Percentiles rank a stretch among this genome's conserved stretches.
phyloP scores from a whole-genome alignment of 2,888 invertebrate genomes.

The Tridacna crocea region DNA sequence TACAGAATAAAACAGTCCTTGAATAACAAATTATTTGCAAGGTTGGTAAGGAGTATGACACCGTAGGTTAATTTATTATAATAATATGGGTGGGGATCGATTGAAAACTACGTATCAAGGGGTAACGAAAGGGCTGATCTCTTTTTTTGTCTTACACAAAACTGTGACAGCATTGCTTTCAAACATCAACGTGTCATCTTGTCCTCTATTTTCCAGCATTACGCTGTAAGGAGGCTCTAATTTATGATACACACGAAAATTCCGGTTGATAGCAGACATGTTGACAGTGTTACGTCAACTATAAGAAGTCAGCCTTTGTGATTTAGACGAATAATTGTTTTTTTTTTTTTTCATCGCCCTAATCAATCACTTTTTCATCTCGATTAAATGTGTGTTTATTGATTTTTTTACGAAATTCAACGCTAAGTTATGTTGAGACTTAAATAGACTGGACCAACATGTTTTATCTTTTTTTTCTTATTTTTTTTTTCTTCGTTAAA shows the following conservation, averaged over 20 bases:
- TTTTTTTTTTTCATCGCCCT: background rate
- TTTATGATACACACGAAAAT: constrained; percentile 95
- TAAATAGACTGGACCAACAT: too few relatives aligned
- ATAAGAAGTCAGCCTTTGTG: constrained; percentile 7
- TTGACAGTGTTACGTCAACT: constrained; percentile 37
- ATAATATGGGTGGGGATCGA: constrained; percentile 34
- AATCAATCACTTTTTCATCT: too few relatives aligned
- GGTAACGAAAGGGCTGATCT: background rate
- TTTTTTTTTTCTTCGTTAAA: background rate
- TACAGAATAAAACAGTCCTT: too few relatives aligned
- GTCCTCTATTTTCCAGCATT: constrained; percentile 94
- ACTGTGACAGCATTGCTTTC: constrained; percentile 96
- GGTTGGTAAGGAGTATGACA: background rate
- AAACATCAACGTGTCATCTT: constrained; percentile 93
- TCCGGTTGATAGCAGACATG: constrained; percentile 99
- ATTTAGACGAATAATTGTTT: constrained; percentile 33
- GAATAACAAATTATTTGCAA: too few relatives aligned
- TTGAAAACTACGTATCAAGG: background rate
- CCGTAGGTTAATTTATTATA: constrained; percentile 35
- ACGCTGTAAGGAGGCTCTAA: constrained; percentile 95
- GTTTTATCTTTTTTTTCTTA: background rate
- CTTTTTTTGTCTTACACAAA: constrained; percentile 87
- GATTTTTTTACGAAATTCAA: too few relatives aligned
- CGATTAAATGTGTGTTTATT: too few relatives aligned
- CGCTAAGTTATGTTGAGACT: background rate